Conservation (phyloP, 2,888 invertebrate genomes). For the Eupelmus urozonus region DNA sequence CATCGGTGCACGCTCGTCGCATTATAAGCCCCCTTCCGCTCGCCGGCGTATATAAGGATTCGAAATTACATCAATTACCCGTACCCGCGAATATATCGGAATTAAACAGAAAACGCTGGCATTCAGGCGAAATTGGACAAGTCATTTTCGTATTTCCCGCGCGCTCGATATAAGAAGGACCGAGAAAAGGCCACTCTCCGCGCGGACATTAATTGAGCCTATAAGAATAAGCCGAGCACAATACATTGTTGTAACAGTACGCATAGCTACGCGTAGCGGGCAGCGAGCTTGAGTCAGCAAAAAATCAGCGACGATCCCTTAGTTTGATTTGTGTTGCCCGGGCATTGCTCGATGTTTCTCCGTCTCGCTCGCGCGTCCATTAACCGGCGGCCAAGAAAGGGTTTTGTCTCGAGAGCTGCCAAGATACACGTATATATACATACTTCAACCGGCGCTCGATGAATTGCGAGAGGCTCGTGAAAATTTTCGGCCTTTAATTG, state of each 20-base stretch:
- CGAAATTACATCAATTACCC: conserved; percentile 43
- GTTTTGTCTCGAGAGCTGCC: conserved; percentile 41
- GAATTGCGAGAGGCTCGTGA: conserved; percentile 1
- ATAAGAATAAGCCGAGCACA: background rate
- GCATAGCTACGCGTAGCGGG: too few species aligned
- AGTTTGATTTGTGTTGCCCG: conserved; percentile 52
- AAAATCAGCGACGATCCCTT: conserved; percentile 39
- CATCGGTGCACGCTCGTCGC: background rate
- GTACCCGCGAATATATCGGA: background rate
- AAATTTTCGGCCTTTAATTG: conserved; percentile 34
- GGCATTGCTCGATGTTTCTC: conserved; percentile 11
- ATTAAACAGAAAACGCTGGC: background rate
- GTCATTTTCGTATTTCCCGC: background rate
- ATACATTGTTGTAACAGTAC: too few species aligned
- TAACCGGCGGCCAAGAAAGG: conserved; percentile 39
- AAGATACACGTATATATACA: conserved; percentile 26
- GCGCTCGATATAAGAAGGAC: conserved; percentile 11
- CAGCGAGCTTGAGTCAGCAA: conserved; percentile 41
- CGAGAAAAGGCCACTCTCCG: background rate
- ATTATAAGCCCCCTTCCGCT: too few species aligned
- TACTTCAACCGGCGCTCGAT: background rate
- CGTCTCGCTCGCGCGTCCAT: conserved; percentile 36
- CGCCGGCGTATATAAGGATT: background rate
- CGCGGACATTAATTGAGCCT: background rate
- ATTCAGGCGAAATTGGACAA: background rate